Evolutionary conservation across 2,797 vertebrate species (phyloP), one percentile per base, ranked within the genome.

Genomic region (Phrynocephalus forsythii): DNA sequence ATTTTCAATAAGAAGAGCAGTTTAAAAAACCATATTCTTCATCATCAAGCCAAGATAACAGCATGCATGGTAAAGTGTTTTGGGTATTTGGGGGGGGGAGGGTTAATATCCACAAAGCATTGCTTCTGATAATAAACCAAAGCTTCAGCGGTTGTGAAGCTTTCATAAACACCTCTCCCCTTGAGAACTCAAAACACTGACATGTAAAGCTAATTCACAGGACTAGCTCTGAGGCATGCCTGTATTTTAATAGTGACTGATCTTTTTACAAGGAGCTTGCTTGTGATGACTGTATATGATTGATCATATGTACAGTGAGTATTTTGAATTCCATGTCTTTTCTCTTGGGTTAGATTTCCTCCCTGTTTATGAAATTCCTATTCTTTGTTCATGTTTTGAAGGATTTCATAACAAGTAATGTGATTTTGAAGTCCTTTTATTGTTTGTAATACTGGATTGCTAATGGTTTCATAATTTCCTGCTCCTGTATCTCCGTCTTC

Each of bases 21-120:
- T 84, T 84, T 79, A 30, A 87, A 84, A 87, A 87, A 11, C n/a
- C 15, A 48, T 84, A 79, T 89, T 18, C 69, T 81, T 81, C 80
- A 80, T 80, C 82, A 73, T 80, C 28, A 72, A 89, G 52, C 81
- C 68, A 69, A 30, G 26, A 48, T 83, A 84, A 84, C 48, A 38
- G 26, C 69, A 26, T 67, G n/a, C 8, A 67, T 69, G 44, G 20
- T 60, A 24, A 67, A 20, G 44, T 6, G 8, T n/a, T 44, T 33
- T 26, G 16, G 1, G 38, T 38, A 38, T n/a, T 60, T 33, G 2
- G 30, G 24, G 2, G 30, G 24, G n/a, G 30, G 33, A 22, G 30
- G 28, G 71, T 79, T 38, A 30, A 60, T 22, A 38, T 60, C 20
- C 33, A 78, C 33, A 67, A 28, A 76, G 10, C 4, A 6, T 85